Conservation (phyloP, 2,113 vertebrate species). For the Chionomys nivalis region DNA sequence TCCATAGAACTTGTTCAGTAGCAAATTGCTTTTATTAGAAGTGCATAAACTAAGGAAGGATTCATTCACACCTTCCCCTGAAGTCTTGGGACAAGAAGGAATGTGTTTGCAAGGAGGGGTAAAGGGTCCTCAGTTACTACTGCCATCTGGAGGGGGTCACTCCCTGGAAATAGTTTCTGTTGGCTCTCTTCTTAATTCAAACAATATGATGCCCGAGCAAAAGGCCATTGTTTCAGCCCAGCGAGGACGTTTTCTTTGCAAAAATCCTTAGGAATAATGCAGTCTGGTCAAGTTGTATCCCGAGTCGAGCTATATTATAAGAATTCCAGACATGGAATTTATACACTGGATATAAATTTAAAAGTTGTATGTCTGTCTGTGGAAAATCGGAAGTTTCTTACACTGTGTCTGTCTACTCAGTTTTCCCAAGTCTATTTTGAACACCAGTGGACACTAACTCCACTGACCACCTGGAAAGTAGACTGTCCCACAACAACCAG, state of each 20-base stretch:
- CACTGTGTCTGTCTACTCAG: neutral
- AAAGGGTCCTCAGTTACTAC: neutral
- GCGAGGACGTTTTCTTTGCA: neutral
- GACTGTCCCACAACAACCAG: neutral
- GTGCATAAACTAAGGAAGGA: neutral
- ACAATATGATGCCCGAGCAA: neutral
- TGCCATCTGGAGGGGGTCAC: neutral
- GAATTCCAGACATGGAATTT: neutral
- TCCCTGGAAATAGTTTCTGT: neutral
- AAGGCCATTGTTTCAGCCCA: neutral
- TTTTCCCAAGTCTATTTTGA: neutral
- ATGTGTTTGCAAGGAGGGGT: neutral
- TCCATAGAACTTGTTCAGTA: neutral
- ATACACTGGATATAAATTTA: neutral
- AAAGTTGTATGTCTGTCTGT: neutral
- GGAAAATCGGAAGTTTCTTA: neutral
- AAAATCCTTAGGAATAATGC: neutral
- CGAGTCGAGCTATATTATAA: too few species aligned
- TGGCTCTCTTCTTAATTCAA: neutral
- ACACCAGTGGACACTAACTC: too few species aligned
- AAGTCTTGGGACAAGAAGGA: neutral
- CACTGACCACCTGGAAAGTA: neutral
- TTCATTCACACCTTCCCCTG: neutral
- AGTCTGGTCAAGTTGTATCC: neutral
- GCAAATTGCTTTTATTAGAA: neutral